Base-by-base conservation (phyloP, 2,797 vertebrate genomes). In the Anolis apletophallus region DNA sequence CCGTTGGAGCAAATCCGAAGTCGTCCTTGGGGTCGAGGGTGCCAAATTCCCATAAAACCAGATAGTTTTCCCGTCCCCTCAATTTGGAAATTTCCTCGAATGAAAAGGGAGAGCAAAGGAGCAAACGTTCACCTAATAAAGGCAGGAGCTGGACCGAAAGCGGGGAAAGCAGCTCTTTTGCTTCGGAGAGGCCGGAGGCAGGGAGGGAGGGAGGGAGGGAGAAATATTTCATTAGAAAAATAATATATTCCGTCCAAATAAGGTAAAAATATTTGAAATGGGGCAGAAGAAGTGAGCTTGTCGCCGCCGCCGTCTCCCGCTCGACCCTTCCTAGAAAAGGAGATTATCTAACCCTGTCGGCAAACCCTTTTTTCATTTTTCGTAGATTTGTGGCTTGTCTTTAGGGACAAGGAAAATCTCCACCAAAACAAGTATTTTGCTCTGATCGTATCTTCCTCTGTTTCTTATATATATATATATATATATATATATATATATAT, bases 231-330 rank as follows among this genome's bases (percentile, higher is more conserved):
- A 95, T 96, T 97, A 97, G 96, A 97, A 97, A 97, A 96, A 97
- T 97, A 96, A 95, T 97, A 96, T 96, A 96, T 96, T 96, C 97
- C 95, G 96, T 97, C 97, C 97, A 97, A 97, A 97, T 97, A 97
- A 97, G 97, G 97, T 97, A 96, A 97, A 97, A 97, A 96, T 96
- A 97, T 97, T 97, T 96, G 96, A 95, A 96, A 96, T 96, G 96
- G 95, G 96, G 95, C 95, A 96, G 96, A 96, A 96, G 96, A 96
- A 97, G 96, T 92, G 93, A 90, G 94, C 95, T 5, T 5, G 40
- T 5, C 40, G 40, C 40, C 5, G 40, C 5, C 93, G 92, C 89
- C 95, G 9, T 94, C 95, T 92, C 93, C 4, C 95, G 10, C 5
- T 0, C 57, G 93, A 91, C 92, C 92, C 92, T 94, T 93, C 94